Base-by-base conservation (phyloP, 2,888 invertebrate genomes). In the Rhodophaea formosa region DNA sequence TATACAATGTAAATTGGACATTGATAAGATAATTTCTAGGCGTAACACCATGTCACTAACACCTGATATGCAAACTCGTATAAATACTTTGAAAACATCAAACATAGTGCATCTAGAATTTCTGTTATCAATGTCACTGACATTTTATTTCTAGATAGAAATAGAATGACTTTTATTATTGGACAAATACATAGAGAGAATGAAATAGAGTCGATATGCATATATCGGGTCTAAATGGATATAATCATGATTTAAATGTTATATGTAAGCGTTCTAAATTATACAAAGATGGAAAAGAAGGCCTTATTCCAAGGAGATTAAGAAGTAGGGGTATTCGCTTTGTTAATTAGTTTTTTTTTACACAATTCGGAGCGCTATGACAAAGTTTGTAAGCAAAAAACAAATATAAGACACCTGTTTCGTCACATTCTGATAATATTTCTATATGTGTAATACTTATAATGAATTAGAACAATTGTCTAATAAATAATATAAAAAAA, bases 331-430 rank as follows among this genome's bases (percentile, higher is more conserved):
- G 14, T 47, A 47, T 30, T 51, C n/a, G 35, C 35, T 51, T 51
- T 51, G 35, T 35, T 51, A 56, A 57, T 58, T 57, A 57, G 54
- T 55, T 55, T 53, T 57, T n/a, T 61, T 57, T 58, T 59, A 51
- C 32, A 35, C 23, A 39, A 60, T 64, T 62, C 59, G 57, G 59
- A 68, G 66, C 63, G 58, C 58, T 64, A 69, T 69, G 65, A 72
- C 64, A 67, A 65, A 64, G 65, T 65, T 53, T 66, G 46, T 69
- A 68, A 65, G 66, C 67, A 63, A 64, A 71, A n/a, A n/a, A n/a
- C n/a, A n/a, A 62, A 63, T 70, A 67, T 39, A 39, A 29, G 8
- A 30, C 8, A 35, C 51, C 51, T 51, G 35, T 51, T 51, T 51
- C 35, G 51, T 51, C 35, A 51, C 35, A 35, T 35, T 51, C 35